phyloP scores from a whole-genome alignment of 2,113 vertebrate genomes.

The Uria aalge region DNA sequence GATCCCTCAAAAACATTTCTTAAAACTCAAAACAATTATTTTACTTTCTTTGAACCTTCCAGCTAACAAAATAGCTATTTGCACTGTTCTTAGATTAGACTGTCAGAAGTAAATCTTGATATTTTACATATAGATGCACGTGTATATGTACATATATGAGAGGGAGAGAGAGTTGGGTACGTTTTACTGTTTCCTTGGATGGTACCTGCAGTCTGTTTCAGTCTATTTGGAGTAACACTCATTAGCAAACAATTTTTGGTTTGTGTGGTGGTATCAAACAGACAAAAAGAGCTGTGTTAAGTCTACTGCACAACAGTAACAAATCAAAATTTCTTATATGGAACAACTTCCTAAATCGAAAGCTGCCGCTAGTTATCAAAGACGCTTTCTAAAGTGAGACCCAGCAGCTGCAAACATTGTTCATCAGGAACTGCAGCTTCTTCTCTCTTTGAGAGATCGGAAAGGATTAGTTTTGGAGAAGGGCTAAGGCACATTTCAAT shows the following conservation, averaged over 20 bases:
- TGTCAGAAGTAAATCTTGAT: not conserved
- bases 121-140: not conserved
- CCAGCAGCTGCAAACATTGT: not conserved
- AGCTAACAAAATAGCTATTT: not conserved
- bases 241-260: not conserved
- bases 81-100: not conserved
- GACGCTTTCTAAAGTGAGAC: not conserved
- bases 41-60: not conserved
- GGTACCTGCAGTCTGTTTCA: not conserved
- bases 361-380: not conserved
- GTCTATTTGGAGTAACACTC: not conserved
- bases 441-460: not conserved
- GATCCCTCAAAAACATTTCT: not conserved
- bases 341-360: not conserved
- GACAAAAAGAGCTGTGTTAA: not conserved
- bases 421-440: not conserved
- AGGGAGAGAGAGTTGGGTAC: not conserved
- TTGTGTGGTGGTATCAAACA: not conserved
- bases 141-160: not conserved
- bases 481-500: not conserved
- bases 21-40: not conserved
- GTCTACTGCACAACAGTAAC: not conserved
- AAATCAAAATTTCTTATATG: not conserved
- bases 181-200: not conserved
- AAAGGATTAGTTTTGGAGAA: not conserved